Evolutionary conservation across 2,888 invertebrate genomes (phyloP), one percentile per base, ranked within the genome.

Genomic region (Taenaris catops): DNA sequence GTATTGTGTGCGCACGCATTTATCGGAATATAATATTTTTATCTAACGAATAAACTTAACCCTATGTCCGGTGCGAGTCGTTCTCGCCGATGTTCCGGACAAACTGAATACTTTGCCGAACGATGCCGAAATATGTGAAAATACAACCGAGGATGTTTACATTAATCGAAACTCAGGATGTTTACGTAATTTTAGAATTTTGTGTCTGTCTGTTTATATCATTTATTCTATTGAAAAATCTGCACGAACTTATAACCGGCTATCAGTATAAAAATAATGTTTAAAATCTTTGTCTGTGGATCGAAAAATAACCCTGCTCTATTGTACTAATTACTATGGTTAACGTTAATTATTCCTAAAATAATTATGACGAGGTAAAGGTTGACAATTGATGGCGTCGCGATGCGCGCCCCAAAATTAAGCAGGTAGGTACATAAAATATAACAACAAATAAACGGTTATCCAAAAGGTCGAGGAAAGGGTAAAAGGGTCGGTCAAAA

Each of bases 261-360:
- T 84, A 61, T 86, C 79, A 65, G 84, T 86, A 84, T 81, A 86
- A 86, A 86, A 86, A 84, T 86, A 86, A 84, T 73, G 61, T 75
- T 66, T 78, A 68, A 68, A 79, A 65, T 79, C 70, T 80, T 76
- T 79, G 73, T 80, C 60, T 81, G 81, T 84, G 81, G 84, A 83
- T 86, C 84, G 84, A 84, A 86, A 86, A 86, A 75, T 76, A 86
- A 86, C 84, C 84, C 84, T 84, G 86, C 80, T 83, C 84, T 86
- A 86, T 86, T 84, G 81, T 80, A 83, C 83, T 86, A 86, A 74
- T 66, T 61, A 57, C 83, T 86, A 86, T 86, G 83, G 78, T 84
- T 84, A 84, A 83, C 66, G 69, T 76, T 83, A 84, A 83, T 79
- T 83, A 84, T 63, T 67, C 72, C 79, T 84, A 84, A 83, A 80